Evolutionary conservation across 2,797 vertebrate genomes (phyloP), one percentile per base, ranked within the genome.

Genomic region (Pipistrellus kuhlii): DNA sequence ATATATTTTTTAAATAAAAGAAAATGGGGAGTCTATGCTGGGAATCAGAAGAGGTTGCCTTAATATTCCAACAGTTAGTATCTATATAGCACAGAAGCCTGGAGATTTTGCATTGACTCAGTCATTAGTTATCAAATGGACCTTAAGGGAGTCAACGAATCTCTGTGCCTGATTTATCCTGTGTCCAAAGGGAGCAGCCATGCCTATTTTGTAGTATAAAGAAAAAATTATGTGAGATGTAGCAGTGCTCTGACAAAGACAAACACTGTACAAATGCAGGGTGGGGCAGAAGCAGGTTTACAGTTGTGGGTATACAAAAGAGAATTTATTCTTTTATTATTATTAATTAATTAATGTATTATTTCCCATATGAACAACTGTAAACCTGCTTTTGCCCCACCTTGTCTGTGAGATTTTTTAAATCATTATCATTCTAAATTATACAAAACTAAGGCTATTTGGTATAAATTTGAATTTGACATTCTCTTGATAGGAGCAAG

Each of bases 361-460:
- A 64, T 55, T 35, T 55, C 55, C 32, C n/a, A 35, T 38, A 55
- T 5, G 11, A 78, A 78, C 20, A 78, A 55, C 51, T 78, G 7
- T 78, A 55, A 35, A 55, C 51, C 32, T 35, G 3, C n/a, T 78
- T 78, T 55, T 38, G 12, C 48, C 6, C 21, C 32, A 78, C 20
- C 32, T 32, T 78, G 21, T 59, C 17, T 72, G 17, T 44, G n/a
- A 62, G 46, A 14, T 76, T 71, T 92, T 64, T 6, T 64, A 69
- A 66, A 85, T 85, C 46, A 85, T 69, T 75, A 10, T 53, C 68
- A 23, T 96, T 96, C 51, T 87, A 93, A 91, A 57, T 90, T 62
- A 76, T 35, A 55, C 71, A 57, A 85, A 93, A 55, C 6, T 73
- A 55, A 69, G 21, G 0, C 55, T 73, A 62, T 55, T 80, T 57